Percentiles rank a stretch among this genome's conserved stretches.
Conservation (phyloP, 2,888 invertebrate species). For the Pimpla rufipes region DNA sequence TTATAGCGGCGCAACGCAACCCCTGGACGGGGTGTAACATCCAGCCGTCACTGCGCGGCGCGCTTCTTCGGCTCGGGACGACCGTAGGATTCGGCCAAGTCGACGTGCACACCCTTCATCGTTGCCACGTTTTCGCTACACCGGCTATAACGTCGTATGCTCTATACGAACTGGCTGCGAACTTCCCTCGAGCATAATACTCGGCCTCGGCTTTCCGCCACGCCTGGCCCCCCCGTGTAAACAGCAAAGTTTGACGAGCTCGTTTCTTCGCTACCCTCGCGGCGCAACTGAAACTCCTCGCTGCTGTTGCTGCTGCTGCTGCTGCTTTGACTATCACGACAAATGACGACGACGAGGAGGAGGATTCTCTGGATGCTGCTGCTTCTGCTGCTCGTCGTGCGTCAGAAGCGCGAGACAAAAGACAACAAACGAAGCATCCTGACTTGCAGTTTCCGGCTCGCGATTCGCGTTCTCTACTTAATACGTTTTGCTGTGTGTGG, state of each 20-base stretch:
- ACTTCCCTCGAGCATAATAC: conserved; percentile 25
- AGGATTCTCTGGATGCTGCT: too few relatives aligned
- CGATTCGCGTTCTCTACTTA: too few relatives aligned
- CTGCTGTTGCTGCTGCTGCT: too few relatives aligned
- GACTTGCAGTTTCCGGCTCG: too few relatives aligned
- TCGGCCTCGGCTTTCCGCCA: conserved; percentile 38
- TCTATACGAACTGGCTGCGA: conserved; percentile 34
- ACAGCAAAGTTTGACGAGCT: conserved; percentile 64
- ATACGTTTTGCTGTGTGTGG: too few relatives aligned
- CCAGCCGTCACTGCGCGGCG: conserved; percentile 61
- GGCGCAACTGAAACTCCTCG: neutral
- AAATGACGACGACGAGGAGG: conserved; percentile 22
- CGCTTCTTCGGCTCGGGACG: conserved; percentile 55
- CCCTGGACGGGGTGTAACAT: conserved; percentile 62
- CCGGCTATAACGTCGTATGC: neutral
- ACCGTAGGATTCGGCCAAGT: conserved; percentile 12
- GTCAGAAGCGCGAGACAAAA: too few relatives aligned
- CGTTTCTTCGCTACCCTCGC: conserved; percentile 42
- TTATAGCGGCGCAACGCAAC: conserved; percentile 47
- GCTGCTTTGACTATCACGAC: conserved; percentile 37
- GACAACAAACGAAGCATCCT: too few relatives aligned
- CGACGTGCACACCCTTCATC: conserved; percentile 53
- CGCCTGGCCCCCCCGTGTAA: conserved; percentile 52
- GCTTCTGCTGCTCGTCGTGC: too few relatives aligned
- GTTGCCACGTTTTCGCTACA: conserved; percentile 56